Percentiles rank a stretch among this genome's conserved stretches.
Evolutionary conservation across 2,888 invertebrate genomes (phyloP).

Genomic region (Strigamia maritima): DNA sequence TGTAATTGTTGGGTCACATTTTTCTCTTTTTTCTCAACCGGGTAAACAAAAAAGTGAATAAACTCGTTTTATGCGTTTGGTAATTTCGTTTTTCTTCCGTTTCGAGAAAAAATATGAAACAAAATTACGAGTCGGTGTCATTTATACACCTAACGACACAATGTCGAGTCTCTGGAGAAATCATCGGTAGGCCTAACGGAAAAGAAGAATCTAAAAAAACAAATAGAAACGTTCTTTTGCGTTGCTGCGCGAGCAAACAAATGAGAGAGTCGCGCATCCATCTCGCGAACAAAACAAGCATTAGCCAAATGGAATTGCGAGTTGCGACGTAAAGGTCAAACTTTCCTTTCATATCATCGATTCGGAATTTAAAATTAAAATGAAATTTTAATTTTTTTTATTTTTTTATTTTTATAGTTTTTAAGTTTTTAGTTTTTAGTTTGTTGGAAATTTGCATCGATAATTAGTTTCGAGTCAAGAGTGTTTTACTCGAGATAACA

Average conservation of each 20-base stretch:
- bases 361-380: not conserved
- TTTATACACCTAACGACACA: constrained; percentile 34
- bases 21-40: not conserved
- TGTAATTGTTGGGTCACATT: not conserved
- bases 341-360: not conserved
- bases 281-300: not conserved
- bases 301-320: constrained; percentile 10
- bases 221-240: not conserved
- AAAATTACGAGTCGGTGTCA: constrained; percentile 29
- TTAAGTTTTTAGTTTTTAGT: not conserved
- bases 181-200: not conserved
- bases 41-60: constrained; percentile 7
- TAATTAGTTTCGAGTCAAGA: constrained; percentile 8
- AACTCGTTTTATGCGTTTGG: constrained; percentile 3
- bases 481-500: constrained; percentile 25
- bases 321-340: not conserved
- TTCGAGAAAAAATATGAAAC: not conserved
- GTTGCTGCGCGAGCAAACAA: not conserved
- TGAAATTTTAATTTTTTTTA: not conserved
- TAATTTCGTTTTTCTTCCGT: constrained; percentile 8
- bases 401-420: too few species aligned
- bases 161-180: constrained; percentile 12
- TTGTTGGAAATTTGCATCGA: constrained; percentile 15
- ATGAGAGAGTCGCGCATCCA: not conserved
- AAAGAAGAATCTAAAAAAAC: not conserved